Evolutionary conservation across 2,888 invertebrate species (phyloP), one percentile per base, ranked within the genome.

Genomic region (Tipula confusa): DNA sequence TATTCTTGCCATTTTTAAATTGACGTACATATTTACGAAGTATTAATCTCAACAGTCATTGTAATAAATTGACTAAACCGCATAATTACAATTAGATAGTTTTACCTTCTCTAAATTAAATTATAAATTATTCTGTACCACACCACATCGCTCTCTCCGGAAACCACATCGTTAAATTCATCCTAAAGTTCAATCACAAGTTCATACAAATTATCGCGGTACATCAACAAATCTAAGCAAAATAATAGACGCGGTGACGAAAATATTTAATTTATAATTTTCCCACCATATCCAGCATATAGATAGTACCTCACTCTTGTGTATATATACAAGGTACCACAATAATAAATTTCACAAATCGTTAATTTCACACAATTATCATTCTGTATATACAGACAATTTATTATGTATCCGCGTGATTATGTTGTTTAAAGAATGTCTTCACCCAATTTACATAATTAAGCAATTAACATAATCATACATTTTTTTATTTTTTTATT

Each of bases 401-500:
- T 24, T 24, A 64, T 64, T 64, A 64, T 64, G 64, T 64, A 24
- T 33, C 6, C 33, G n/a, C 24, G 24, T 64, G 18, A 9, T 18
- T 48, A 9, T 64, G 3, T 18, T 24, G 64, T 64, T 64, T 64
- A 24, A 18, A 64, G 64, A 64, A 64, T 64, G 64, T 64, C 64
- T 64, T 64, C 64, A 64, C 64, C 24, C 83, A 48, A 82, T 81
- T 29, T 79, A 81, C 15, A 79, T 80, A 36, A 36, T 38, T 38
- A 31, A 83, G 18, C 15, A 81, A 24, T 29, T 79, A 80, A 80
- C 1, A 15, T 2, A 29, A 29, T n/a, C n/a, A n/a, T n/a, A 36
- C 6, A 33, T 24, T 48, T 6, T 48, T 15, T 43, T 29, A 48
- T 82, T 82, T n/a, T 29, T 43, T 84, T 84, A 84, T 84, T 86